Conservation (phyloP, 2,113 vertebrate species). For the Rutilus rutilus region DNA sequence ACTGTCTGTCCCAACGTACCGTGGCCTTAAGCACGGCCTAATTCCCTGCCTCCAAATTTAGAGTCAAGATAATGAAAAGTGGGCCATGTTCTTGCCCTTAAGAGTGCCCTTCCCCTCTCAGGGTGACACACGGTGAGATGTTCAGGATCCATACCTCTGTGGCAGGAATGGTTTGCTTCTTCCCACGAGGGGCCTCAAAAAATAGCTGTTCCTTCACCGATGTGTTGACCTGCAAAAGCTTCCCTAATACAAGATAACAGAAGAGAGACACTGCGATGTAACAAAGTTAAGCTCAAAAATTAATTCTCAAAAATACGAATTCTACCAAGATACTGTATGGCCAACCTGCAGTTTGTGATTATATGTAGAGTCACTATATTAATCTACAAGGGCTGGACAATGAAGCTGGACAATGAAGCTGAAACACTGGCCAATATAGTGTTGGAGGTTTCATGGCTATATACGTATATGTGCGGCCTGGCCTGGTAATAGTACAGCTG, state of each 20-base stretch:
- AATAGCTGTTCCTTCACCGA: constrained; percentile 97
- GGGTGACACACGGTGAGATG: constrained; percentile 36
- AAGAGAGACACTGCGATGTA: not conserved
- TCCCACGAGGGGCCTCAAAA: constrained; percentile 97
- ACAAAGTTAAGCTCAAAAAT: not conserved
- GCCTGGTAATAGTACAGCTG: too few relatives aligned
- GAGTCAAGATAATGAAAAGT: constrained; percentile 68
- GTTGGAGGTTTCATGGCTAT: too few relatives aligned
- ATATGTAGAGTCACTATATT: not conserved
- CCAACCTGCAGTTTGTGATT: not conserved
- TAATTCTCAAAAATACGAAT: not conserved
- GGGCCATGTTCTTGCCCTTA: constrained; percentile 70
- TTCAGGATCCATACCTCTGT: constrained; percentile 82
- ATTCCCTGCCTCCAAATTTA: constrained; percentile 67
- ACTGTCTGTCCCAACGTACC: constrained; percentile 56
- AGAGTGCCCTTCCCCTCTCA: constrained; percentile 63
- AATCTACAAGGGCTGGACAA: not conserved
- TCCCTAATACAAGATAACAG: constrained; percentile 76
- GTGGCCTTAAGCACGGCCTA: constrained; percentile 56
- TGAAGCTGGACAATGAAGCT: too few relatives aligned
- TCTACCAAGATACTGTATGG: not conserved
- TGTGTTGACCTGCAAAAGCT: constrained; percentile 96
- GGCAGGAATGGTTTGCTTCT: constrained; percentile 88
- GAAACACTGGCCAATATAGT: too few relatives aligned
- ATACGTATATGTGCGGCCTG: too few relatives aligned